phyloP scores from a whole-genome alignment of 2,888 invertebrate genomes.

The Cantharis rufa region DNA sequence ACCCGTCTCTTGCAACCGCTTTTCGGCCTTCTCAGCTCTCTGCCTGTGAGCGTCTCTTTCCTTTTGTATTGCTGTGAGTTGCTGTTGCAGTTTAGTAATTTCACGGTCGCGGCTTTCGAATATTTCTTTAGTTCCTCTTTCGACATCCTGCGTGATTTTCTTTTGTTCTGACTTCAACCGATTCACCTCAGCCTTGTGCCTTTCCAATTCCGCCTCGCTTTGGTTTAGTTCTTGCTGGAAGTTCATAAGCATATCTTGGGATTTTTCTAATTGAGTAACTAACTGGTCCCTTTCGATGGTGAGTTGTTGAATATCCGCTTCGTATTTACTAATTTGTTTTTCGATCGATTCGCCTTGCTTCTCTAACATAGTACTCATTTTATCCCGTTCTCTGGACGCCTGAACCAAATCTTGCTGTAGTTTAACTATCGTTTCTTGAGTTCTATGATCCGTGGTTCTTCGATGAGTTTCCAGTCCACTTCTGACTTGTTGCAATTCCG shows the following conservation, averaged over 20 bases:
- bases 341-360: constrained; percentile 82
- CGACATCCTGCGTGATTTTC: constrained; percentile 71
- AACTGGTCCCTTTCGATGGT: constrained; percentile 85
- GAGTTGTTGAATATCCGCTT: constrained; percentile 83
- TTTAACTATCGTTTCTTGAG: constrained; percentile 73
- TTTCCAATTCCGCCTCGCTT: constrained; percentile 80
- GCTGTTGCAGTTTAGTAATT: constrained; percentile 70
- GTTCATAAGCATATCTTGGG: constrained; percentile 89
- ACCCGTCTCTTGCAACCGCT: constrained; percentile 74
- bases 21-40: constrained; percentile 74
- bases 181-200: constrained; percentile 78
- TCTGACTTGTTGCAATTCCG: constrained; percentile 69
- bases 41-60: constrained; percentile 68
- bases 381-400: constrained; percentile 73
- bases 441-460: constrained; percentile 67
- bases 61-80: constrained; percentile 66
- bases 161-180: constrained; percentile 74
- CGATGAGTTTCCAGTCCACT: constrained; percentile 68
- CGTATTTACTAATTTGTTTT: constrained; percentile 82
- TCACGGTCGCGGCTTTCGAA: constrained; percentile 73
- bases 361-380: constrained; percentile 76
- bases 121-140: constrained; percentile 71
- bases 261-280: constrained; percentile 87
- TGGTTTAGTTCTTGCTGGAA: constrained; percentile 89
- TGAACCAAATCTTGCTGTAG: constrained; percentile 75